phyloP scores from a whole-genome alignment of 2,888 invertebrate species.

The Macrosiphum euphorbiae region DNA sequence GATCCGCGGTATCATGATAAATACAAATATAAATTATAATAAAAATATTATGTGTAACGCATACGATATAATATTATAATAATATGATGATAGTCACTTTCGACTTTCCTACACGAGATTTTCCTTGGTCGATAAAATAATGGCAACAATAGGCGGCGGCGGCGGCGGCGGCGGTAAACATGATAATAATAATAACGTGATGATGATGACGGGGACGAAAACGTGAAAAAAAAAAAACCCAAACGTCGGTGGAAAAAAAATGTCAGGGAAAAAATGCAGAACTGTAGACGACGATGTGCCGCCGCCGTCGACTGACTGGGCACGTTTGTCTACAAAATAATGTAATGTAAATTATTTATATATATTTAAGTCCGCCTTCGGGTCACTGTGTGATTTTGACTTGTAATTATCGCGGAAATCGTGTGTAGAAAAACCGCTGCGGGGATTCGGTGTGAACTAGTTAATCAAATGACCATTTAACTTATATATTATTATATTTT shows the following conservation, averaged over 20 bases:
- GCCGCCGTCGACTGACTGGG: neutral
- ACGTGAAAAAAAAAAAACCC: neutral
- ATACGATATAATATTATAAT: neutral
- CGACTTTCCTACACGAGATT: neutral
- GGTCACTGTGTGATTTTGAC: neutral
- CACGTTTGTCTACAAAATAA: neutral
- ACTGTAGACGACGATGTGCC: neutral
- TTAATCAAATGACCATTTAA: conserved; percentile 57
- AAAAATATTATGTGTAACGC: neutral
- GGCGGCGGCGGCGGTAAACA: neutral
- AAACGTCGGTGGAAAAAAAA: neutral
- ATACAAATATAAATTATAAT: neutral
- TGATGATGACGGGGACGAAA: neutral
- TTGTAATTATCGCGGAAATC: conserved; percentile 46
- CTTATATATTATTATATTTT: conserved; percentile 44
- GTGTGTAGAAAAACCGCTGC: conserved; percentile 43
- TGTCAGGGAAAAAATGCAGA: neutral
- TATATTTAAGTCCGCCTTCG: neutral
- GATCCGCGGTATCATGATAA: neutral
- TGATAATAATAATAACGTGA: neutral
- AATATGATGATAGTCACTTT: neutral
- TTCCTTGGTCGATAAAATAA: neutral
- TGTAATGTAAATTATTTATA: neutral
- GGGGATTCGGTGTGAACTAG: conserved; percentile 51
- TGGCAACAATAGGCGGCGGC: neutral